Conservation (phyloP, 2,888 invertebrate species). For the Baccha elongata region DNA sequence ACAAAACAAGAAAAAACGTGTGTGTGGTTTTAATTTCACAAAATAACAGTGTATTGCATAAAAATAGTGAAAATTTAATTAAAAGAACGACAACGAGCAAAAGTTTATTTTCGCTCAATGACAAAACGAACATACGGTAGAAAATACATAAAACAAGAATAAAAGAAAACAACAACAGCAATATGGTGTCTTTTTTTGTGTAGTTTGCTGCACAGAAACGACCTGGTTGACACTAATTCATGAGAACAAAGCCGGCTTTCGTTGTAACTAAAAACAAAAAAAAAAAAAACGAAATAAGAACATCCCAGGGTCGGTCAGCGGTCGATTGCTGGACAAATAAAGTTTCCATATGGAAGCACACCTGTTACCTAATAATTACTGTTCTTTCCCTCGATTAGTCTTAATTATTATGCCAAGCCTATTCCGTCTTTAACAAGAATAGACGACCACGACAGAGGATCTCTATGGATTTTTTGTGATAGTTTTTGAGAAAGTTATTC, state of each 20-base stretch:
- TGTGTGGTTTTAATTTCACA: slow-evolving; percentile 45
- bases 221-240: slow-evolving; percentile 51
- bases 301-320: slow-evolving; percentile 9
- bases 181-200: slow-evolving; percentile 24
- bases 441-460: slow-evolving; percentile 9
- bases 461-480: slow-evolving; percentile 44
- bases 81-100: slow-evolving; percentile 9
- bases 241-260: slow-evolving; percentile 52
- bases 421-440: slow-evolving; percentile 17
- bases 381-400: background rate
- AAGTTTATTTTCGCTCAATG: slow-evolving; percentile 64
- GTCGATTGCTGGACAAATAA: slow-evolving; percentile 2
- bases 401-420: slow-evolving; percentile 32
- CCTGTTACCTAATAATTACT: slow-evolving; percentile 61
- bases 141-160: slow-evolving; percentile 36
- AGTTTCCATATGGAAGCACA: slow-evolving; percentile 68
- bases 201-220: slow-evolving; percentile 58
- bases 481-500: slow-evolving; percentile 39
- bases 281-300: no score
- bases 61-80: slow-evolving; percentile 59
- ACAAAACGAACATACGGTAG: slow-evolving; percentile 66
- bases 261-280: slow-evolving; percentile 4
- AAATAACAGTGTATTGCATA: slow-evolving; percentile 56
- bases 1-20: slow-evolving; percentile 14
- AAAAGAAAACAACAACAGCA: slow-evolving; percentile 19